Conservation (phyloP, 2,888 invertebrate species). For the Tenthredo mesomela region DNA sequence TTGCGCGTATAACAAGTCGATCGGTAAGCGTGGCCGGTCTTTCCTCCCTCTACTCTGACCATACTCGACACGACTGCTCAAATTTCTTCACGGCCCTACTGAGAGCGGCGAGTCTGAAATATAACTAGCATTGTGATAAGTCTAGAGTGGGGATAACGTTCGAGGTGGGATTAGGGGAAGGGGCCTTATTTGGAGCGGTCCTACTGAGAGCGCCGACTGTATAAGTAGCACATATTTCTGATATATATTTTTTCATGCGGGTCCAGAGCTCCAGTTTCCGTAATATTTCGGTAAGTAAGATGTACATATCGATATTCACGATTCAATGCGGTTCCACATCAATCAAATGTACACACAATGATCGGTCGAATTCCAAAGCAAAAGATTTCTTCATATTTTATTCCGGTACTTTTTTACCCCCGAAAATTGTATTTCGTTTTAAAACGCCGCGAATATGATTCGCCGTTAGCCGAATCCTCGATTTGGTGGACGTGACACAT, state of each 20-base stretch:
- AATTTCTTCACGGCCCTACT: too few species aligned
- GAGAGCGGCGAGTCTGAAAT: too few species aligned
- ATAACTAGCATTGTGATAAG: too few species aligned
- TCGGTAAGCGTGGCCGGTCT: slow-evolving; percentile 36
- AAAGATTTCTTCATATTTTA: too few species aligned
- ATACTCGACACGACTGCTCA: neutral
- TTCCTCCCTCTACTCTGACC: slow-evolving; percentile 43
- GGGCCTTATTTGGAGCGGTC: too few species aligned
- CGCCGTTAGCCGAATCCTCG: neutral
- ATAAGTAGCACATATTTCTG: too few species aligned
- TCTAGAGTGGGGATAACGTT: too few species aligned
- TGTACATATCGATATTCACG: neutral
- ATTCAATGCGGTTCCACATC: neutral
- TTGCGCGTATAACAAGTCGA: slow-evolving; percentile 8
- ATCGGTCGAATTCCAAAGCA: too few species aligned
- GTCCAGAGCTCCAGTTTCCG: neutral
- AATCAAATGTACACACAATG: neutral
- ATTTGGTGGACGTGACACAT: neutral
- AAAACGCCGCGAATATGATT: neutral
- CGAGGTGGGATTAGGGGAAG: too few species aligned
- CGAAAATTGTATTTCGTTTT: neutral
- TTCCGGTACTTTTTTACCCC: neutral
- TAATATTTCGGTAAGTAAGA: slow-evolving; percentile 16
- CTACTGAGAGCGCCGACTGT: too few species aligned
- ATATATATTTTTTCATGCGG: too few species aligned